Evolutionary conservation across 2,113 vertebrate species (phyloP), one percentile per base, ranked within the genome.

Genomic region (Collichthys lucidus): DNA sequence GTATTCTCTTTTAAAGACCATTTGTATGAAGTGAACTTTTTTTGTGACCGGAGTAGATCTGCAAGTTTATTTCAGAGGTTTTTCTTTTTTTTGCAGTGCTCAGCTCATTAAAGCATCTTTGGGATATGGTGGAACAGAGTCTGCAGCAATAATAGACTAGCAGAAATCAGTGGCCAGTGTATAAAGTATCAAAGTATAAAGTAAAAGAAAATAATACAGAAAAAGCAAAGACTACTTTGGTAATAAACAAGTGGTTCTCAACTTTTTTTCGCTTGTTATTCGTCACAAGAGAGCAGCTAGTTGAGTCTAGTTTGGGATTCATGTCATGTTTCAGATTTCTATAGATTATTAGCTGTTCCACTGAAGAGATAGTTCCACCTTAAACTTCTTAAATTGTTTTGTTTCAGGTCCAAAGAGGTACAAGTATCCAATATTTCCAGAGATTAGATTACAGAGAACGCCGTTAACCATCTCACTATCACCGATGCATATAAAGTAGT

Each of bases 1-100:
- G 52, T 70, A 84, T 75, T 62, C 55, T 56, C 47, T 66, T 77
- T 85, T 73, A 87, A 76, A 57, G 59, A 50, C 53, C 50, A 49
- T 86, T 87, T 75, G 55, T 35, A 77, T 52, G 57, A 85, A 85
- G 19, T 44, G 68, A 80, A 76, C 59, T 47, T 78, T 29, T 29
- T 29, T 29, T 71, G 76, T 50, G 72, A 73, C 49, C 80, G 55
- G 67, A 81, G 82, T 61, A 49, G 40, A 79, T 86, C 79, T 56
- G 63, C 11, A 29, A 47, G 46, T 52, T 68, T 19, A 57, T 80
- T 78, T 31, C 6, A 24, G 46, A 14, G n/a, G 24, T 35, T 16
- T 24, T 22, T 15, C 8, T 29, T 26, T 24, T 44, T 29, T 31
- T 26, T 44, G 24, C 40, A 78, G 19, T 3, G 4, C 31, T 73